Evolutionary conservation across 2,797 vertebrate genomes (phyloP), one percentile per base, ranked within the genome.

Genomic region (Lacerta bilineata): DNA sequence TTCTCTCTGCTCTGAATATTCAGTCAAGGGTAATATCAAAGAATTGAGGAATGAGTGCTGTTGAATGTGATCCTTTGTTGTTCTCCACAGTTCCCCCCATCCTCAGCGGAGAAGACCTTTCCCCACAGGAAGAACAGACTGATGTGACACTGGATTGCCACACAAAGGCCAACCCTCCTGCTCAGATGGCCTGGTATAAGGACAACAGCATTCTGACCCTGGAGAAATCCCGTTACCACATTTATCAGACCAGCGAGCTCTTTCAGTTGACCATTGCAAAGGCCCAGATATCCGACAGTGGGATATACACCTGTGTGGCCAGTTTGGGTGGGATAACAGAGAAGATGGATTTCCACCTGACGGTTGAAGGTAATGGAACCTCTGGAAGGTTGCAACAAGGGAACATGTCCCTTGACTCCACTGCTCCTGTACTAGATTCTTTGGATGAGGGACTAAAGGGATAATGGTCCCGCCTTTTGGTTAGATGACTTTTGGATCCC

Each of bases 101-200:
- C 13, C 90, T 98, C 59, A 95, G 90, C 5, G 97, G 96, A 69
- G 92, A 95, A 1, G 95, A 93, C 83, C n/a, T 95, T 0, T 81
- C 98, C 61, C 50, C 23, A 0, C 77, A 93, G 0, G 97, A 97
- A 87, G 96, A 97, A 88, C 93, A 88, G 0, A 95, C 87, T 0
- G 72, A 86, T 0, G 94, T 95, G 0, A 91, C 91, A 2, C 90
- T 99, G 88, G 88, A 77, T 66, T 99, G 99, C 91, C 93, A 96
- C 0, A 94, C 97, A 88, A 95, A 88, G 46, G 97, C 98, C 95
- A 98, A 98, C 94, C 99, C 99, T 36, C 96, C 95, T 15, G 97
- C 97, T 27, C 90, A 92, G 0, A 93, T 98, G 92, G 50, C 2
- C 10, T 99, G 99, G 99, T 88, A 88, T 13, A 97, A 94, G 91